Evolutionary conservation across 2,113 vertebrate species (phyloP).

Genomic region (Lathamus discolor): DNA sequence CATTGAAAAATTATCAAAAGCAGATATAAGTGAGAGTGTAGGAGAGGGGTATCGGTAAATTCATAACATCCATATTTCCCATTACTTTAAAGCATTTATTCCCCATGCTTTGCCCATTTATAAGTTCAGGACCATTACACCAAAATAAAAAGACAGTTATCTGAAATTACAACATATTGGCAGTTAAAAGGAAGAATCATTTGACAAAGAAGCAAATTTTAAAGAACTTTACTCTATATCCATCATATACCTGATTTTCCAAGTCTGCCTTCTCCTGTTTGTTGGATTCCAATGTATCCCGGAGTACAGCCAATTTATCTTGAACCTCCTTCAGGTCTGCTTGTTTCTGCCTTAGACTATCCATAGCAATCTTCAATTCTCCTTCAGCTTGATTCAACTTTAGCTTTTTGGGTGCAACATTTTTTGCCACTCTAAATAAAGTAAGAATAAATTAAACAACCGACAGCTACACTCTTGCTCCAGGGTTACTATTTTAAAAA

Average conservation of each 20-base stretch:
- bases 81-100: neutral
- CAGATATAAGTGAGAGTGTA: neutral
- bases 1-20: neutral
- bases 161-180: neutral
- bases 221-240: neutral
- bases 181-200: neutral
- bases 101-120: neutral
- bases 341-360: constrained; percentile 83
- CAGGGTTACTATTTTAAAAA: neutral
- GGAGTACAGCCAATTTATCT: constrained; percentile 80
- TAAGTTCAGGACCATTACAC: neutral
- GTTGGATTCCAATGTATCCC: constrained; percentile 80
- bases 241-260: constrained; percentile 81
- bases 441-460: neutral
- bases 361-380: constrained; percentile 81
- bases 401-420: constrained; percentile 86
- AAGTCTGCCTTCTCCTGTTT: constrained; percentile 86
- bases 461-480: neutral
- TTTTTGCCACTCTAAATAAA: constrained; percentile 82
- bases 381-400: constrained; percentile 82
- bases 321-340: constrained; percentile 83
- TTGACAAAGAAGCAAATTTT: neutral
- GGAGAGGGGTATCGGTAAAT: neutral
- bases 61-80: neutral
- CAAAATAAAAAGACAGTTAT: neutral